phyloP scores from a whole-genome alignment of 2,113 vertebrate genomes.

The Petrocephalus zakoni region DNA sequence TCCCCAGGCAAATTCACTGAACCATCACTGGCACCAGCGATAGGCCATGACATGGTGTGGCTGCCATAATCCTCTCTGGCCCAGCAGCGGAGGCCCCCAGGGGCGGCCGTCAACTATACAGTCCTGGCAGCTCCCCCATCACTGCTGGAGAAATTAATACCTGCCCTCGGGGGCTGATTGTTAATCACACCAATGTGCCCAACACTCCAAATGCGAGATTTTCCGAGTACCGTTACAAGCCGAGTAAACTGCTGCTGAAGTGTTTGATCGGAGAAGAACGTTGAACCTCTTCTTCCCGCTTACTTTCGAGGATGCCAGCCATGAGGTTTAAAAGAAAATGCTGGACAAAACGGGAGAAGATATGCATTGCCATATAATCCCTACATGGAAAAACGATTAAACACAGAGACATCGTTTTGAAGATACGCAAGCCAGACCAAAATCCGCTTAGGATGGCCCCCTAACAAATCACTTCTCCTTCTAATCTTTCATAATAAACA shows the following conservation, averaged over 20 bases:
- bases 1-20: slow-evolving; percentile 51
- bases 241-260: neutral
- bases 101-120: neutral
- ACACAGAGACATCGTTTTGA: neutral
- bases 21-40: slow-evolving; percentile 57
- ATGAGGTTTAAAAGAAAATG: neutral
- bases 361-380: neutral
- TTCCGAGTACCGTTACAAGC: neutral
- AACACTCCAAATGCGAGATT: neutral
- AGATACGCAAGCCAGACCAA: neutral
- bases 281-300: neutral
- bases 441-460: neutral
- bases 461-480: neutral
- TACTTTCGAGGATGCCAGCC: neutral
- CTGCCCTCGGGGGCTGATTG: neutral
- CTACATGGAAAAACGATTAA: neutral
- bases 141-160: neutral
- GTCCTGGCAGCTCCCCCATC: neutral
- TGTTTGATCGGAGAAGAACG: neutral
- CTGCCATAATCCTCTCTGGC: neutral
- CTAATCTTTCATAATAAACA: neutral
- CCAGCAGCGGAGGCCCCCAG: neutral
- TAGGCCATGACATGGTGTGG: neutral
- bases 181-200: neutral
- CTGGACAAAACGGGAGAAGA: neutral